Base-by-base conservation (phyloP, 1,140 invertebrate species). In the Neoseiulus cucumeris region DNA sequence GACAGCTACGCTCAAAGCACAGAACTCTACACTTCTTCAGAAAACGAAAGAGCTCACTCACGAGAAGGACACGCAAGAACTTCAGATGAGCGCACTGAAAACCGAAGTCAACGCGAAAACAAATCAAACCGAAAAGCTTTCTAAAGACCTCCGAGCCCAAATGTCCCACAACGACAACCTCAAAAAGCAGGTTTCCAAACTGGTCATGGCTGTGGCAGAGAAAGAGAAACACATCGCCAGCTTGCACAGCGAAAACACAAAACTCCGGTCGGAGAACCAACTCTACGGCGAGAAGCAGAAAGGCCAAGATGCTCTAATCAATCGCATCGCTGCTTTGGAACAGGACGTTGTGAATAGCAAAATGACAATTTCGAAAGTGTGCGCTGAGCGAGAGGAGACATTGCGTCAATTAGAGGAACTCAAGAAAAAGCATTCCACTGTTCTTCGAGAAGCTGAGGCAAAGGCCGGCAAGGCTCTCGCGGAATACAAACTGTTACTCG, bases 351-450 rank as follows among this genome's bases (percentile, higher is more conserved):
- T 33, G 25, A 59, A 33, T 33, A 25, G 51, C 14, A 59, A 59
- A 29, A 33, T 59, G 22, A 59, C 51, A 2, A 59, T 59, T 59
- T 59, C 51, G 51, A 59, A 59, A 33, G 51, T 59, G 25, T 59
- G 51, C 22, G 51, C 51, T 9, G 51, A 59, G 33, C 51, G 51
- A 17, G 51, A 59, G 33, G 51, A 59, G 14, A 33, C 25, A 2
- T 14, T 59, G 14, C 51, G 51, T 25, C 51, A 59, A 33, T 20
- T 59, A 14, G 51, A 59, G 51, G 25, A 59, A 9, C 51, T 59
- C 12, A 25, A 33, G 12, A 33, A 25, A 29, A 25, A 33, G 22
- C 51, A 59, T 25, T 25, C 17, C 25, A 2, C 51, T 59, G 25
- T 59, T 17, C 51, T 59, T 59, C 51, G 51, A 33, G 51, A 59